phyloP scores from a whole-genome alignment of 1,140 invertebrate species.

The Neomicropteryx cornuta region DNA sequence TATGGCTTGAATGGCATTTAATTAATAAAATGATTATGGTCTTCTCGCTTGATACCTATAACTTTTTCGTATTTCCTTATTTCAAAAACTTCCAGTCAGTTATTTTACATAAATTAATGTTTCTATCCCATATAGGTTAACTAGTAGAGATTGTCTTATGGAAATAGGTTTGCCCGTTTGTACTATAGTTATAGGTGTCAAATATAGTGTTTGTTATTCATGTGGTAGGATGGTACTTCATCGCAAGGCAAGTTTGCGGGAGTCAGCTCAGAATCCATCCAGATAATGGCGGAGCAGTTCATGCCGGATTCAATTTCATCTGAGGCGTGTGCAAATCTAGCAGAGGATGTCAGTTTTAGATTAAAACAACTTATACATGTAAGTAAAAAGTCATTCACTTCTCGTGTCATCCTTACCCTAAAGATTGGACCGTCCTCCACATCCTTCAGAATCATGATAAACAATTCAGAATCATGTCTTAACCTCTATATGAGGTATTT shows the following conservation, averaged over 20 bases:
- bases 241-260: constrained; percentile 35
- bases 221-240: constrained; percentile 22
- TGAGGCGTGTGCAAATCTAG: constrained; percentile 33
- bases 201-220: neutral
- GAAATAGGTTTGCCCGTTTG: too few species aligned
- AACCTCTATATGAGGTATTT: neutral
- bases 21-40: too few species aligned
- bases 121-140: too few species aligned
- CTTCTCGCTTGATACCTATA: too few species aligned
- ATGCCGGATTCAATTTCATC: constrained; percentile 25
- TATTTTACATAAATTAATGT: too few species aligned
- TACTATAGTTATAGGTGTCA: too few species aligned
- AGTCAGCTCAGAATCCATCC: constrained; percentile 32
- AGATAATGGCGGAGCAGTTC: constrained; percentile 35
- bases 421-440: neutral
- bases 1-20: too few species aligned
- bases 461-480: neutral
- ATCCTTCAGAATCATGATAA: neutral
- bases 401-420: too few species aligned
- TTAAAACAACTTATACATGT: constrained; percentile 35
- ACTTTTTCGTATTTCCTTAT: too few species aligned
- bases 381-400: constrained; percentile 12
- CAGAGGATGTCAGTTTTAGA: constrained; percentile 39
- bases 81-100: too few species aligned
- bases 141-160: too few species aligned